phyloP scores from a whole-genome alignment of 2,888 invertebrate genomes.

The Apoderus coryli region DNA sequence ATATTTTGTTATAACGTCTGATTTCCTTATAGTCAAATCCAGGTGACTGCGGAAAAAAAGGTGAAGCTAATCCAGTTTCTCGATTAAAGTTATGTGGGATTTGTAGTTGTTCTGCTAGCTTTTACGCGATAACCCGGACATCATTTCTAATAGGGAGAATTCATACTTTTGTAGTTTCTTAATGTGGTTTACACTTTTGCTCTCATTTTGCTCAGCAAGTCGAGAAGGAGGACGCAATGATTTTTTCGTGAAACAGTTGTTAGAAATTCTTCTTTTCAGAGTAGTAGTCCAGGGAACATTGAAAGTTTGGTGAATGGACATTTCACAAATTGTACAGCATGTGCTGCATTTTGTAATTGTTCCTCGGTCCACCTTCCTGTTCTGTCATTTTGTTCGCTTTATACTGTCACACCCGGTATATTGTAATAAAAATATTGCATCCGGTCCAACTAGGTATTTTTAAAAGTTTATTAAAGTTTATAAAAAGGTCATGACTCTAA shows the following conservation, averaged over 20 bases:
- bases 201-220: not conserved
- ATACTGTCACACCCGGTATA: no score
- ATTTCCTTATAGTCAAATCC: constrained; percentile 3
- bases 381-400: constrained; percentile 3
- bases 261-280: constrained; percentile 4
- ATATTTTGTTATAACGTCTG: constrained; percentile 1
- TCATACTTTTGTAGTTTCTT: no score
- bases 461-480: no score
- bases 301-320: constrained; percentile 1
- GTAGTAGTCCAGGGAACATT: constrained; percentile 4
- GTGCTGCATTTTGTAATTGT: constrained; percentile 1
- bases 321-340: not conserved
- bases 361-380: constrained; percentile 5
- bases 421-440: no score
- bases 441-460: no score
- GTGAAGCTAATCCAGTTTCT: constrained; percentile 2
- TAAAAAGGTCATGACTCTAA: no score
- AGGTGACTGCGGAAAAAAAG: constrained; percentile 1
- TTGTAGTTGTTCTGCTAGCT: constrained; percentile 3
- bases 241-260: constrained; percentile 2
- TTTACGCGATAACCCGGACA: not conserved
- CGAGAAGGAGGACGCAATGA: constrained; percentile 3
- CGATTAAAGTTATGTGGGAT: constrained; percentile 1
- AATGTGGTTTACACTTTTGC: constrained; percentile 1
- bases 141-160: constrained; percentile 3